Evolutionary conservation across 1,140 invertebrate species (phyloP), one percentile per base, ranked within the genome.

Genomic region (Dendrolimus kikuchii): DNA sequence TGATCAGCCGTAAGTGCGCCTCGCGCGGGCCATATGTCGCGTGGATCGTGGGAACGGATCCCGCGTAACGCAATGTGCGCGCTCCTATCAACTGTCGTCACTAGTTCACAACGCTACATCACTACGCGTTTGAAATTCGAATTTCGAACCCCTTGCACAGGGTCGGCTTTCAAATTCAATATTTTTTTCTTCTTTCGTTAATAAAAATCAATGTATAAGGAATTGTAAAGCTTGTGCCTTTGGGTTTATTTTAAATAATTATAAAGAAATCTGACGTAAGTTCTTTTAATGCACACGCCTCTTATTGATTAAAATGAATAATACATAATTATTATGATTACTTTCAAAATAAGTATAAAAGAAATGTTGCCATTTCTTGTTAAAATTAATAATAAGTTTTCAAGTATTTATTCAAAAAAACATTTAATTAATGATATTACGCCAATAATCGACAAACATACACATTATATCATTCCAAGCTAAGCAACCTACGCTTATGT

Each of bases 1-100:
- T 77, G 68, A 66, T 64, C 70, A 65, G 70, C 66, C 68, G 71
- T 77, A 70, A 79, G 73, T 70, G 67, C 71, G 68, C 55, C 68
- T 69, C 70, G 79, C 80, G 77, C 79, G 82, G 74, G 82, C 77
- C 82, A 86, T 84, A 81, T 86, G 82, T 74, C 82, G 77, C 78
- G 79, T 77, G 76, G 69, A 77, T 67, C 81, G 81, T 84, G 81
- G 82, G 81, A 86, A 81, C 73, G 76, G 60, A 74, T 72, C 71
- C 59, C 55, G 64, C 58, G 58, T 57, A 66, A 56, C 77, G 77
- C 74, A 81, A 83, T 81, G 77, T 78, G 78, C 71, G 74, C 72
- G 64, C 67, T 55, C 62, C 73, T 71, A 66, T 77, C 66, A 69
- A 71, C 71, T 74, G 66, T 72, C 72, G 70, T 62, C 69, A 62